Evolutionary conservation across 2,888 invertebrate genomes (phyloP), one percentile per base, ranked within the genome.

Genomic region (Nomada fabriciana): DNA sequence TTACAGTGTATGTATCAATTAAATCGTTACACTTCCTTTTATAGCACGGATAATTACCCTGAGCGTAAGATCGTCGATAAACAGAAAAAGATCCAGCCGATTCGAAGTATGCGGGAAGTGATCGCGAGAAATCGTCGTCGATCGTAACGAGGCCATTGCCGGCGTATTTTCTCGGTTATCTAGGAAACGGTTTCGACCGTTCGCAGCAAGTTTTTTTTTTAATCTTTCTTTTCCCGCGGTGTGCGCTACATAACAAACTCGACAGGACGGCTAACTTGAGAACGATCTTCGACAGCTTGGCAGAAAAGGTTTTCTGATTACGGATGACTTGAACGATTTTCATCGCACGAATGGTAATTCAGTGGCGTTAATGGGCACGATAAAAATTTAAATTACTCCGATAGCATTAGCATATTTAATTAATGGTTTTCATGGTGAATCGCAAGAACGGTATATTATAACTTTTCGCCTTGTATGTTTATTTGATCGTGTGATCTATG

Each of bases 51-150:
- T 63, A 23, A 63, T 67, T 80, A 71, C 70, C 53, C 15, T 0
- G 47, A 11, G 11, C 47, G 47, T n/a, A 20, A 43, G 50, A 36
- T 42, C n/a, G 13, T 15, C 47, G 42, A 11, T 13, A 7, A 13
- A 13, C 23, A 67, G 61, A 75, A 82, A 85, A 77, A 67, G 63
- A 59, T 69, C 50, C 83, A 82, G 77, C 78, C 80, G 76, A 86
- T 87, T 87, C 82, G 83, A 85, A 81, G 72, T 83, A 80, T 71
- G 84, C 86, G 85, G 88, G 85, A 89, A 88, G 83, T 87, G 83
- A 83, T 83, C 79, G 68, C 79, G 79, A 86, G 85, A 86, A 88
- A 89, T 88, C 84, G 84, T 81, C 63, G 83, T 64, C 53, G 76
- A 73, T 78, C 80, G 82, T 86, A 83, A 85, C 75, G 86, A 84